phyloP scores from a whole-genome alignment of 1,140 invertebrate species.

The Megathymus violae region DNA sequence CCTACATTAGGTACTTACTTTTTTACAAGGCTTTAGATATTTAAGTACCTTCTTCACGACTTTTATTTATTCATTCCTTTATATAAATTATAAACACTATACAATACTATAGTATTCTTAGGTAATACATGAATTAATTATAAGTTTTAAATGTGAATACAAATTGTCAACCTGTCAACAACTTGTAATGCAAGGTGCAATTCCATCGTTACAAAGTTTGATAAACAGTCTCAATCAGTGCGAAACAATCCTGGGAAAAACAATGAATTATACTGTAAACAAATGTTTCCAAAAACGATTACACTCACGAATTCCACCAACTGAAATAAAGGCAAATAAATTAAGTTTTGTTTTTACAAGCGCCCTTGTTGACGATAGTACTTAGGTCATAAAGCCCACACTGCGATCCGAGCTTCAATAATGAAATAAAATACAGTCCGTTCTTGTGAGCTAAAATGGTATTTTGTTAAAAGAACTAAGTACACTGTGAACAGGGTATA shows the following conservation, averaged over 20 bases:
- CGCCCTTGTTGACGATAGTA: slow-evolving; percentile 16
- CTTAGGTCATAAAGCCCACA: slow-evolving; percentile 14
- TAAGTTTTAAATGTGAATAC: too few species aligned
- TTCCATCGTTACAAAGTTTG: background rate
- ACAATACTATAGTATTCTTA: too few species aligned
- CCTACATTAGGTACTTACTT: too few species aligned
- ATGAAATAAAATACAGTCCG: slow-evolving; percentile 9
- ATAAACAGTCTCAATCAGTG: background rate
- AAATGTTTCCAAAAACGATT: slow-evolving; percentile 2
- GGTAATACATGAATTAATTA: too few species aligned
- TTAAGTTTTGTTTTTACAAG: slow-evolving; percentile 16
- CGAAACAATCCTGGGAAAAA: background rate
- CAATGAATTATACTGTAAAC: slow-evolving; percentile 1
- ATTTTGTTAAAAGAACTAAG: background rate
- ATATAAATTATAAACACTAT: too few species aligned
- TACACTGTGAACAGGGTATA: too few species aligned
- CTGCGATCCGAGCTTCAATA: slow-evolving; percentile 10
- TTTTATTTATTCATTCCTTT: too few species aligned
- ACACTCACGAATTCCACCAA: background rate
- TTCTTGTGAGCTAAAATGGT: slow-evolving; percentile 4
- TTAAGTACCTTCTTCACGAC: too few species aligned
- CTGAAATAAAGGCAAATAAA: slow-evolving; percentile 7
- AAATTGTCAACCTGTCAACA: too few species aligned
- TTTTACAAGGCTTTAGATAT: too few species aligned
- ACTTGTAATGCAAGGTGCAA: background rate